A percentile compares a stretch with the other conserved stretches of the same genome.
Conservation (phyloP, 2,113 vertebrate genomes). For the Calidris pugnax region DNA sequence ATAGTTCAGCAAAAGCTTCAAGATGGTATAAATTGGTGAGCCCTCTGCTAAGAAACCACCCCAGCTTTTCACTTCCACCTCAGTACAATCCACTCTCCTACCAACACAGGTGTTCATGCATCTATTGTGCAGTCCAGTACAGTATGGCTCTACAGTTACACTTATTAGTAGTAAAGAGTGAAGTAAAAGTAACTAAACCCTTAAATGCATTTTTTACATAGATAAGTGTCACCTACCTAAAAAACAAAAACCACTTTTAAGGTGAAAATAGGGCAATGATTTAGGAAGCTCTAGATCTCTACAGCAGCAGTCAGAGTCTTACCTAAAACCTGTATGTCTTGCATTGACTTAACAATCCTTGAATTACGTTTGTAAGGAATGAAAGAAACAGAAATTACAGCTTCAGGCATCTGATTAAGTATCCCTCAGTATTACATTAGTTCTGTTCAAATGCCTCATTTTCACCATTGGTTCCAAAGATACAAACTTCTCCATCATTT, state of each 20-base stretch:
- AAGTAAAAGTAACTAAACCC: neutral
- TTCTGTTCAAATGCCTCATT: neutral
- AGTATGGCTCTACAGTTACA: rapidly evolving
- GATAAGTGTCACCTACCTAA: neutral
- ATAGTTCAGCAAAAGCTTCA: neutral
- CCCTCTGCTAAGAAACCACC: neutral
- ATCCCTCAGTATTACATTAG: neutral
- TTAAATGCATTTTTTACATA: neutral
- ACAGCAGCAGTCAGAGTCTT: neutral
- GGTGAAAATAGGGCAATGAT: neutral
- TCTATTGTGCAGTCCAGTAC: neutral
- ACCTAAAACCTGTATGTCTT: neutral
- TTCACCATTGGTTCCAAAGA: neutral
- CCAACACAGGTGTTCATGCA: neutral
- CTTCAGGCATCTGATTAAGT: neutral
- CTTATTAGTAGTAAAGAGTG: neutral
- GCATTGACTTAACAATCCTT: neutral
- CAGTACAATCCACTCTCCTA: neutral
- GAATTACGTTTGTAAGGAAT: neutral
- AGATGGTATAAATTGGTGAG: neutral
- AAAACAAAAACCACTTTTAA: neutral
- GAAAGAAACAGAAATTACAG: neutral
- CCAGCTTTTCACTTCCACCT: neutral
- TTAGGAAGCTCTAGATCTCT: neutral
- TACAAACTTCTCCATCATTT: neutral